A percentile compares a stretch with the other conserved stretches of the same genome.
Conservation (phyloP, 2,113 vertebrate species). For the Sceloporus tristichus region DNA sequence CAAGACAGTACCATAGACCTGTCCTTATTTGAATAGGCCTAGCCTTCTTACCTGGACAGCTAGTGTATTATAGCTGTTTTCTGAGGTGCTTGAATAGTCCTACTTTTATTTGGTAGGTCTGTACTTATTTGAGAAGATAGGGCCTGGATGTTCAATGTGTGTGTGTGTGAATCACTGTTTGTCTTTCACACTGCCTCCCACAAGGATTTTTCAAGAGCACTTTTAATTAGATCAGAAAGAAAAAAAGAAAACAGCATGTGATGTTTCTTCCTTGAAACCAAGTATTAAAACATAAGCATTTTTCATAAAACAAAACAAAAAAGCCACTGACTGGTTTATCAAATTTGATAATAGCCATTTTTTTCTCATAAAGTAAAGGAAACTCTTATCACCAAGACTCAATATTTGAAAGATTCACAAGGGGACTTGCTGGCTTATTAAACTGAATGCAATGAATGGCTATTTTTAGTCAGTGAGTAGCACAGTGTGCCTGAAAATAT, state of each 20-base stretch:
- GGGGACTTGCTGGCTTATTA: conserved; percentile 25
- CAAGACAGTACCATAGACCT: not conserved
- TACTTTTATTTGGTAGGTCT: conserved; percentile 54
- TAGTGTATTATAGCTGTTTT: conserved; percentile 45
- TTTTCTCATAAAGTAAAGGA: conserved; percentile 12
- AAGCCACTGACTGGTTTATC: conserved; percentile 1
- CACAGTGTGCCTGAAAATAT: conserved; percentile 11
- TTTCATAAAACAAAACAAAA: not conserved
- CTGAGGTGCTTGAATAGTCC: conserved; percentile 56
- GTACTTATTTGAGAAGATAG: conserved; percentile 68
- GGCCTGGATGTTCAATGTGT: conserved; percentile 49
- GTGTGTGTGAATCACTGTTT: conserved; percentile 54
- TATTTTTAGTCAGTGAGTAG: conserved; percentile 27
- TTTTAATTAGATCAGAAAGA: conserved; percentile 67
- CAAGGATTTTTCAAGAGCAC: conserved; percentile 54
- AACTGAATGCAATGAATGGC: conserved; percentile 4
- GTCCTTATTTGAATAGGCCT: no score
- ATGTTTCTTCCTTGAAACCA: conserved; percentile 29
- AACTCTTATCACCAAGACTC: conserved; percentile 36
- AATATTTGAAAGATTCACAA: conserved; percentile 37
- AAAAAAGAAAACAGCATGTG: conserved; percentile 13
- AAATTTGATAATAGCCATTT: not conserved
- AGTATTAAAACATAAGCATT: conserved; percentile 11
- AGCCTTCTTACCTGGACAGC: not conserved
- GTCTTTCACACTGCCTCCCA: conserved; percentile 49